A percentile compares a stretch with the other conserved stretches of the same genome.
Conservation (phyloP, 2,888 invertebrate species). For the Cotesia congregata region DNA sequence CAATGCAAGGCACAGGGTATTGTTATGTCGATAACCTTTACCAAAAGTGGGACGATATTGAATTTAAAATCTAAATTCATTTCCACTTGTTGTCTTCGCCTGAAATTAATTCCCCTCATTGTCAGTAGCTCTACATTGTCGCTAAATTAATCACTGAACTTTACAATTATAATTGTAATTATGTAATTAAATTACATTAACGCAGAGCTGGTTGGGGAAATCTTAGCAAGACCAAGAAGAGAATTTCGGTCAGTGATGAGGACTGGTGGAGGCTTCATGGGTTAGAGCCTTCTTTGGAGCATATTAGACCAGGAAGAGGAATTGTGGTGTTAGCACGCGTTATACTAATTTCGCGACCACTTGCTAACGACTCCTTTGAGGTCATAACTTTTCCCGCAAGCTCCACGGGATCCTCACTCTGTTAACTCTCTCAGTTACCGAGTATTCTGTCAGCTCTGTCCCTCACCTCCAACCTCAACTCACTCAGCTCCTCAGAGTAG, state of each 20-base stretch:
- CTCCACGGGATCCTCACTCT: background rate
- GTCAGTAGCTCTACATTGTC: no score
- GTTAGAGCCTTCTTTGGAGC: no score
- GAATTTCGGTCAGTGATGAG: background rate
- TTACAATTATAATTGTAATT: background rate
- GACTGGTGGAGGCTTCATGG: no score
- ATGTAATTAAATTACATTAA: background rate
- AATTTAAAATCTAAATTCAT: background rate
- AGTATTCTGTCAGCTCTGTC: background rate
- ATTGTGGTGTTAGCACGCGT: conserved; percentile 40
- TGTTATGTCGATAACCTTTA: background rate
- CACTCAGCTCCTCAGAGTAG: conserved; percentile 8
- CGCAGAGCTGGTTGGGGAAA: background rate
- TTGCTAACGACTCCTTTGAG: conserved; percentile 67
- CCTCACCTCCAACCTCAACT: conserved; percentile 9
- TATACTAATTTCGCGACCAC: conserved; percentile 63
- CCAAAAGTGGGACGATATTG: background rate
- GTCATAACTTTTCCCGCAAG: conserved; percentile 61
- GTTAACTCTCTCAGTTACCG: background rate
- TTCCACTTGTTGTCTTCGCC: background rate
- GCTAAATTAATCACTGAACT: no score
- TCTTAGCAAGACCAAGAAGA: background rate
- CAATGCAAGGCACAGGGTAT: background rate
- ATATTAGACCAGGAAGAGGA: conserved; percentile 10
- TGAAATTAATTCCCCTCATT: background rate